Evolutionary conservation across 2,797 vertebrate genomes (phyloP).

Genomic region (Urocyon cinereoargenteus): DNA sequence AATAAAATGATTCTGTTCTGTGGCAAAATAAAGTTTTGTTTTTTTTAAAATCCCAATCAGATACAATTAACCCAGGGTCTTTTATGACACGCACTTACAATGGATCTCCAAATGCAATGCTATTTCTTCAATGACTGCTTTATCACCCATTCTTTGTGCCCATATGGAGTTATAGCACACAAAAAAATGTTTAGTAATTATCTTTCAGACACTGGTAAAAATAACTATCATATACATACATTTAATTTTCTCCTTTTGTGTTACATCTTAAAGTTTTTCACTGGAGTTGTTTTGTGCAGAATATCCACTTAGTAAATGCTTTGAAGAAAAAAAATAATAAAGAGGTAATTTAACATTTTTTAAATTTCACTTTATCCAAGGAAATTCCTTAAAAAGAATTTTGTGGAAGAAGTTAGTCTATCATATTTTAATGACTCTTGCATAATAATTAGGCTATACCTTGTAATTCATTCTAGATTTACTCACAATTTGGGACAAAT

Average conservation of each 20-base stretch:
- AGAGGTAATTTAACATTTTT: constrained; percentile 66
- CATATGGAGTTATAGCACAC: not conserved
- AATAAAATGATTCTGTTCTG: not conserved
- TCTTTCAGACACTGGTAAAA: not conserved
- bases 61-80: not conserved
- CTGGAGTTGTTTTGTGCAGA: not conserved
- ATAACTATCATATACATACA: not conserved
- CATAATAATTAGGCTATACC: not conserved
- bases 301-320: constrained; percentile 49
- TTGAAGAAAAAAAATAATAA: constrained; percentile 71
- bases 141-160: not conserved
- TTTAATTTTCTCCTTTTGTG: not conserved
- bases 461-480: constrained; percentile 73
- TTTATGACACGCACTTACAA: not conserved
- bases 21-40: not conserved
- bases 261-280: constrained; percentile 25
- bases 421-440: not conserved
- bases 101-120: not conserved
- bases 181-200: not conserved
- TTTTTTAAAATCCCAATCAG: not conserved
- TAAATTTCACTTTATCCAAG: constrained; percentile 38
- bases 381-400: constrained; percentile 19
- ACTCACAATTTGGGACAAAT: constrained; percentile 65
- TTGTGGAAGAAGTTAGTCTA: constrained; percentile 14
- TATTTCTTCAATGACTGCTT: not conserved